Evolutionary conservation across 1,140 invertebrate species (phyloP).

Genomic region (Drosophila micromelanica): DNA sequence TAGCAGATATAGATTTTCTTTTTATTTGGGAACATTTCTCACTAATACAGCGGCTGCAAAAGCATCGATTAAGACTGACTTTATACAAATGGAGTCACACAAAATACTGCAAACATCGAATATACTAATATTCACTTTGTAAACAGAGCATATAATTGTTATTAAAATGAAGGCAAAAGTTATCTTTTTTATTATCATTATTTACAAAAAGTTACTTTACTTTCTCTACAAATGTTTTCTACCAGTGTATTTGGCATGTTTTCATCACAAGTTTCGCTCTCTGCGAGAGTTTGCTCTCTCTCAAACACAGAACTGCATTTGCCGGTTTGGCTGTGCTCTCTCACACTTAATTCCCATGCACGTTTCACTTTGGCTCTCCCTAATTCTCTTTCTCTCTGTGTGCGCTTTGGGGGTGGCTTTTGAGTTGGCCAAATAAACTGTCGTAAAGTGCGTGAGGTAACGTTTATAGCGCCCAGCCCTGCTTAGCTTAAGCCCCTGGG

Average conservation of each 20-base stretch:
- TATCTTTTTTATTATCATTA: neutral
- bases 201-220: neutral
- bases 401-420: constrained; percentile 15
- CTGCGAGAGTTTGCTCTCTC: neutral
- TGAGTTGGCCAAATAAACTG: constrained; percentile 40
- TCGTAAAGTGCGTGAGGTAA: constrained; percentile 50
- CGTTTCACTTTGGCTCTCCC: constrained; percentile 3
- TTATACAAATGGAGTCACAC: too few species aligned
- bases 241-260: constrained; percentile 34
- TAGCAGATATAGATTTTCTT: too few species aligned
- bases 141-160: too few species aligned
- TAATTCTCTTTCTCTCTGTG: constrained; percentile 6
- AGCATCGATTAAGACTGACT: too few species aligned
- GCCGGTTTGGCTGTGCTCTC: constrained; percentile 29
- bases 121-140: too few species aligned
- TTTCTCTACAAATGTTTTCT: neutral
- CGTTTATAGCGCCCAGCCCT: constrained; percentile 24
- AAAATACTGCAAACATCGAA: too few species aligned
- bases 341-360: neutral
- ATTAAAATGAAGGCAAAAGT: too few species aligned
- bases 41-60: too few species aligned
- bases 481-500: neutral
- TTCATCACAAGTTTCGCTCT: constrained; percentile 2
- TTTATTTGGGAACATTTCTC: too few species aligned
- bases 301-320: constrained; percentile 25